Evolutionary conservation across 2,113 vertebrate species (phyloP).

Genomic region (Clarias magur): DNA sequence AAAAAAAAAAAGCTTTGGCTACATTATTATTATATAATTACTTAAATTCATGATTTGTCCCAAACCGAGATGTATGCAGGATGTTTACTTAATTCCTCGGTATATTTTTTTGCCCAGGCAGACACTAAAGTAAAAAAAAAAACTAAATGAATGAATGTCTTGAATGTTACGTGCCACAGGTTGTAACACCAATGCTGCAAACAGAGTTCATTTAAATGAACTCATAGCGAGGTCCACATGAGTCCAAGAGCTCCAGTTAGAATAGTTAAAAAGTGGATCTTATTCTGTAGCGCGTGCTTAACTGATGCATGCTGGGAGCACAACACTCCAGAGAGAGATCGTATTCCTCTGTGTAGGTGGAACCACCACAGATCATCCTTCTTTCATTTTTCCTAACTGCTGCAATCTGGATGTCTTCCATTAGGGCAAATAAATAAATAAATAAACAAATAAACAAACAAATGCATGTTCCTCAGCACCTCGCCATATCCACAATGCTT

Average conservation of each 20-base stretch:
- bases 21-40: background rate
- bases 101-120: background rate
- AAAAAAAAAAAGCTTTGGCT: background rate
- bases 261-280: slow-evolving; percentile 19
- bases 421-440: background rate
- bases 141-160: background rate
- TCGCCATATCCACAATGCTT: background rate
- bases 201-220: background rate
- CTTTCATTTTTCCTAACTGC: background rate
- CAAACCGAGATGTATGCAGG: background rate
- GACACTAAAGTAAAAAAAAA: background rate
- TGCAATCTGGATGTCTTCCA: background rate
- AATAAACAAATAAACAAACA: background rate
- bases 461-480: background rate
- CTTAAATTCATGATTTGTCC: background rate
- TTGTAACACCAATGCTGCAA: background rate
- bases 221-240: background rate
- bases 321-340: background rate
- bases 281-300: slow-evolving; percentile 10
- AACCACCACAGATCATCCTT: background rate
- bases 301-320: background rate
- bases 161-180: background rate
- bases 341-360: background rate
- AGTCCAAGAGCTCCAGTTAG: background rate
- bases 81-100: background rate